Percentiles rank a stretch among this genome's conserved stretches.
Evolutionary conservation across 2,888 invertebrate species (phyloP).

Genomic region (Lithosia quadra): DNA sequence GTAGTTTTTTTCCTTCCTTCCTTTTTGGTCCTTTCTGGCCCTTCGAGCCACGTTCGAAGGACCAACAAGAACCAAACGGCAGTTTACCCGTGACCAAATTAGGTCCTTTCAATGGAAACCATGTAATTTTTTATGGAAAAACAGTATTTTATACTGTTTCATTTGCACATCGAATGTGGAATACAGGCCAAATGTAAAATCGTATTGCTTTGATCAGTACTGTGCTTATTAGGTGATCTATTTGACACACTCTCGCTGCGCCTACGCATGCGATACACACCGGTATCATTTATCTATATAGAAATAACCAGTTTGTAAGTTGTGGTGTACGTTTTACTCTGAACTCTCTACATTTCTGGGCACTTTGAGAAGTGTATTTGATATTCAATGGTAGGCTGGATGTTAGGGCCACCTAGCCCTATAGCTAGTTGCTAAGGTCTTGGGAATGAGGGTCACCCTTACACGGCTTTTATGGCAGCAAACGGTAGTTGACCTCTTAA

Average conservation of each 20-base stretch:
- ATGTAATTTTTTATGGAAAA: background rate
- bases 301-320: constrained; percentile 17
- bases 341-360: background rate
- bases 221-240: constrained; percentile 14
- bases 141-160: background rate
- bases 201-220: background rate
- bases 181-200: background rate
- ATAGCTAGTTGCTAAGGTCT: no score
- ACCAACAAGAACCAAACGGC: background rate
- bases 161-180: background rate
- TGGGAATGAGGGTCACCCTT: no score
- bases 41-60: no score
- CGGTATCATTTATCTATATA: constrained; percentile 12
- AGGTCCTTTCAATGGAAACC: background rate
- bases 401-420: no score
- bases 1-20: no score
- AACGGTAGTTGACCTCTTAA: no score
- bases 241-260: constrained; percentile 16
- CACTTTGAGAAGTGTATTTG: background rate
- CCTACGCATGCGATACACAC: constrained; percentile 18
- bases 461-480: no score
- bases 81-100: background rate
- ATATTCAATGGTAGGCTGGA: background rate
- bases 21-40: no score
- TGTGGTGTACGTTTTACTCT: background rate